Evolutionary conservation across 2,797 vertebrate species (phyloP).

Genomic region (Lates japonicus): DNA sequence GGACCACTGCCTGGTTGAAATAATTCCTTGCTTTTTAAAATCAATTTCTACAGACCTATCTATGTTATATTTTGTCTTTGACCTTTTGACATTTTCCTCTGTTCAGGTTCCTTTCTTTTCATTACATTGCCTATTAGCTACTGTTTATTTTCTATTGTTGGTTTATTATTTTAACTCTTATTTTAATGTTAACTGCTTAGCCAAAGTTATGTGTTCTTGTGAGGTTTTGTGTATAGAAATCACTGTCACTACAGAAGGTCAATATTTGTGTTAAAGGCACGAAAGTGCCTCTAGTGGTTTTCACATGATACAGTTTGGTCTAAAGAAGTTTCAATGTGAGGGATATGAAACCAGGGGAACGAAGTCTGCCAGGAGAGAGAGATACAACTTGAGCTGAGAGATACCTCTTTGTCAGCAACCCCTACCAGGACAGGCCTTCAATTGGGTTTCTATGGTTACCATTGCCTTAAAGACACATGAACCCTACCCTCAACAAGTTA

Average conservation of each 20-base stretch:
- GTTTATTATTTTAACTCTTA: no score
- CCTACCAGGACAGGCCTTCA: conserved; percentile 56
- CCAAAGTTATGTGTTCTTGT: background rate
- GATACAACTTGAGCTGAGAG: conserved; percentile 44
- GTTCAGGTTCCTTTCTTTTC: background rate
- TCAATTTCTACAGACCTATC: background rate
- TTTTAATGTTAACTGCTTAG: background rate
- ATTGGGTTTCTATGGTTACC: conserved; percentile 78
- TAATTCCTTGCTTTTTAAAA: background rate
- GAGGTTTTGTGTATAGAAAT: background rate
- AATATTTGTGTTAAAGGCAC: background rate
- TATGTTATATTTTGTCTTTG: background rate
- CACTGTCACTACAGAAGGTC: background rate
- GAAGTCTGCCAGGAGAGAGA: conserved; percentile 69
- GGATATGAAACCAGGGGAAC: conserved; percentile 79
- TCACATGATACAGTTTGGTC: conserved; percentile 19
- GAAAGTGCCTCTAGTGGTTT: conserved; percentile 31
- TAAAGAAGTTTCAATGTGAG: conserved; percentile 59
- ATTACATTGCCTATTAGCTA: background rate
- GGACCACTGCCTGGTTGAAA: background rate
- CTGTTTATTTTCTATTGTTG: background rate
- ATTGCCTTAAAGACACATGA: conserved; percentile 71
- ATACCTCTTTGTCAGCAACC: conserved; percentile 73
- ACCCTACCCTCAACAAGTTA: conserved; percentile 42
- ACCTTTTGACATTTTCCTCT: background rate